Percentiles rank a stretch among this genome's conserved stretches.
These are phyloP conservation scores for Gallinago undulata DNA, from an alignment of 2,113 vertebrate genomes.

Conservation along the genomic window DNA sequence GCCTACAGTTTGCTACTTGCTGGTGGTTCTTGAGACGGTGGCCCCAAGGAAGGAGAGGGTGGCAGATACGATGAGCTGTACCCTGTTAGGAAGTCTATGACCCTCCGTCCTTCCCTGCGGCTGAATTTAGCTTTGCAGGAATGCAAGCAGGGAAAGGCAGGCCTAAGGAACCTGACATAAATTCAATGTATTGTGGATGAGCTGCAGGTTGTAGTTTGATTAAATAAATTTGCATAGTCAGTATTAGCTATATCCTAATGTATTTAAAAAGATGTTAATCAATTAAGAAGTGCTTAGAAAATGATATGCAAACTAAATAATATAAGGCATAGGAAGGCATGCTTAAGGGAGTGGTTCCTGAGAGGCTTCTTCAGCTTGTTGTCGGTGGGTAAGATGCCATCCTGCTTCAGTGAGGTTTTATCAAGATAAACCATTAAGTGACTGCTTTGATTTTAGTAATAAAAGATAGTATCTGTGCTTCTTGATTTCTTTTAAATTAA, in stretches of 20 bases:
- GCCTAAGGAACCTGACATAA: neutral
- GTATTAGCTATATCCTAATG: slow-evolving; percentile 22
- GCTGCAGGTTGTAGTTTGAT: neutral
- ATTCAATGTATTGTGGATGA: neutral
- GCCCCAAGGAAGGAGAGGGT: neutral
- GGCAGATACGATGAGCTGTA: neutral
- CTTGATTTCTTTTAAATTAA: slow-evolving; percentile 39
- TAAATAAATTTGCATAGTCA: slow-evolving; percentile 11
- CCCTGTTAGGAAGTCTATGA: neutral
- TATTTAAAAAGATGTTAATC: slow-evolving; percentile 23
- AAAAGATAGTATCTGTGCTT: slow-evolving; percentile 31
- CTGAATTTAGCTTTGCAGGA: neutral
- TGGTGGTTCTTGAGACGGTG: neutral
- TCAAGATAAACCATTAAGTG: neutral
- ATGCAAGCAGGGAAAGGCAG: neutral
- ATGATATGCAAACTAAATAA: slow-evolving; percentile 1
- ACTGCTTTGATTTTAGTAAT: slow-evolving; percentile 46
- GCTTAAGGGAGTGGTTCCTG: neutral
- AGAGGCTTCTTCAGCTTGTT: neutral
- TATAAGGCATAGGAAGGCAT: neutral
- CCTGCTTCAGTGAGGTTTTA: neutral
- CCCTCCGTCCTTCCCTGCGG: neutral
- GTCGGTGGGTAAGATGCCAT: neutral
- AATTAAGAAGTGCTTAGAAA: slow-evolving; percentile 42
- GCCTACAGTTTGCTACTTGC: neutral